phyloP scores from a whole-genome alignment of 2,888 invertebrate species.

The Trissonchulus sp. region DNA sequence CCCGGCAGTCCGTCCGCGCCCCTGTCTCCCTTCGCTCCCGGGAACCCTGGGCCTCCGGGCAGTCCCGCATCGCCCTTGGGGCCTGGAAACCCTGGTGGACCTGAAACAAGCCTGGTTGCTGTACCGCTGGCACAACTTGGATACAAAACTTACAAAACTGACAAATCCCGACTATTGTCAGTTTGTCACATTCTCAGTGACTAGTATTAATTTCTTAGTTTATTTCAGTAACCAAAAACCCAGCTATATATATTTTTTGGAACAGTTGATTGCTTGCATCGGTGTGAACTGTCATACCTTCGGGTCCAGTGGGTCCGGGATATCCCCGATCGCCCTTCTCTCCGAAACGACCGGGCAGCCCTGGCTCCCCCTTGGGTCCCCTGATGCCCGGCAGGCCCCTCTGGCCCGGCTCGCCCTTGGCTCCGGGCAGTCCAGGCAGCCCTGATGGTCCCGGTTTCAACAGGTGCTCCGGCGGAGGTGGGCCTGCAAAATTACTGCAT shows the following conservation, averaged over 20 bases:
- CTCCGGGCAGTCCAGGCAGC: conserved; percentile 59
- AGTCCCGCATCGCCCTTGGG: conserved; percentile 39
- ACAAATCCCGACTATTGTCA: no score
- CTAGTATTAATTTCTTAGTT: no score
- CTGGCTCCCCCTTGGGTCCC: conserved; percentile 37
- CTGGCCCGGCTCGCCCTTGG: conserved; percentile 57
- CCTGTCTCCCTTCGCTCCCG: conserved; percentile 63
- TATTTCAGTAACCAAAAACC: no score
- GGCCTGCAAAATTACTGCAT: background rate
- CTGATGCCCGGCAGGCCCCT: conserved; percentile 63
- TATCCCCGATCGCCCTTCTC: background rate
- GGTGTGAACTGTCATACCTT: background rate
- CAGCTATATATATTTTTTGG: background rate
- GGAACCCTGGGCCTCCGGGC: conserved; percentile 32
- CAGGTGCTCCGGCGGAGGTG: background rate
- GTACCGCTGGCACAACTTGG: no score
- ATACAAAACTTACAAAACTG: no score
- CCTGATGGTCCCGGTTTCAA: conserved; percentile 55
- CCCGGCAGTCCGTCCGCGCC: conserved; percentile 37
- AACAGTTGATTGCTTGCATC: background rate
- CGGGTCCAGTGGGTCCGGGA: background rate
- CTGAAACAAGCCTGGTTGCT: background rate
- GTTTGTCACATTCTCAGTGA: no score
- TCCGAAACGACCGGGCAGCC: conserved; percentile 24
- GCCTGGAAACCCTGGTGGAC: conserved; percentile 34